These are phyloP conservation scores for Psococerastis gibbosa DNA, from an alignment of 2,888 invertebrate species.

Conservation along the genomic window DNA sequence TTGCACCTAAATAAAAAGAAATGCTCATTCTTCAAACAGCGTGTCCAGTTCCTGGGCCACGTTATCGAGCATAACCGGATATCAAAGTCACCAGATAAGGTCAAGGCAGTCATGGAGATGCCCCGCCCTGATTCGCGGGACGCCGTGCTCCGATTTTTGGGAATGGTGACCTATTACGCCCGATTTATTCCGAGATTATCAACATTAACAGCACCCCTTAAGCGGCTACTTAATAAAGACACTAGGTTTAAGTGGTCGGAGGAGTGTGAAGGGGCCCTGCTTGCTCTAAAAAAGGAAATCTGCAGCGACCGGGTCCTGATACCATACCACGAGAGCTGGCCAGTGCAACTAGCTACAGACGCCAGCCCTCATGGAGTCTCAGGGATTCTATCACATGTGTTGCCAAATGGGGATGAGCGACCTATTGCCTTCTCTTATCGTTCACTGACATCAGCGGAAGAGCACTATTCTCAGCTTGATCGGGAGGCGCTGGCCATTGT, in stretches of 20 bases:
- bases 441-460: neutral
- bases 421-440: slow-evolving; percentile 9
- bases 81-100: slow-evolving; percentile 13
- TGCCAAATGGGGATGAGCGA: neutral
- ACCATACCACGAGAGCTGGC: slow-evolving; percentile 14
- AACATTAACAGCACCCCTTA: neutral
- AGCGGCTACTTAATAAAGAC: neutral
- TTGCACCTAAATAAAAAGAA: slow-evolving; percentile 12
- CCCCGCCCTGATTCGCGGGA: slow-evolving; percentile 14
- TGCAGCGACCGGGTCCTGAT: slow-evolving; percentile 13
- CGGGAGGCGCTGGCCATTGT: slow-evolving; percentile 10
- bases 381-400: slow-evolving; percentile 16
- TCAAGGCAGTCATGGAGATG: slow-evolving; percentile 14
- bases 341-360: slow-evolving; percentile 14
- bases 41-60: slow-evolving; percentile 14
- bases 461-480: slow-evolving; percentile 5
- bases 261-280: slow-evolving; percentile 14
- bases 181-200: slow-evolving; percentile 12
- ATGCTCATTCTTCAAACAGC: slow-evolving; percentile 13
- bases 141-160: slow-evolving; percentile 17
- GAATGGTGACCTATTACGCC: no score
- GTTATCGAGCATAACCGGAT: slow-evolving; percentile 10
- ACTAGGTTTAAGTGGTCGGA: slow-evolving; percentile 10
- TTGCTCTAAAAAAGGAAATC: slow-evolving; percentile 13
- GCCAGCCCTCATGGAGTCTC: slow-evolving; percentile 14